These are phyloP conservation scores for Drosophila virilis DNA, from an alignment of 1,140 invertebrate genomes.

Conservation along the genomic window DNA sequence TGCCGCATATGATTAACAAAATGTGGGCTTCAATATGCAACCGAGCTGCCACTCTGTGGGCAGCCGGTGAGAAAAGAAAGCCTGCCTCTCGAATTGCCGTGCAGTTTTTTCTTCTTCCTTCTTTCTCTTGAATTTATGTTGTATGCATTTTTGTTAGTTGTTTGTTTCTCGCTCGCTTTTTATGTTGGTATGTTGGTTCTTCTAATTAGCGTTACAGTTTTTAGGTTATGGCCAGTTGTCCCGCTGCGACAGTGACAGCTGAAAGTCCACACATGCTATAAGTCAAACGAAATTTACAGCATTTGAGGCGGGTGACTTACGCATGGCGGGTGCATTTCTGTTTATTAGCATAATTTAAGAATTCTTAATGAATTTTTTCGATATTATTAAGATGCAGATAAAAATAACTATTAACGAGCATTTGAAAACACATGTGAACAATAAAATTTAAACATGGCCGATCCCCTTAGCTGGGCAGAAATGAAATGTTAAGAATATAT, in stretches of 20 bases:
- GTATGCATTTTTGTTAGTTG: slow-evolving; percentile 21
- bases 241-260: slow-evolving; percentile 57
- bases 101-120: slow-evolving; percentile 44
- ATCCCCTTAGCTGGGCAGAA: too few species aligned
- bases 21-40: slow-evolving; percentile 28
- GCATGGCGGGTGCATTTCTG: slow-evolving; percentile 2
- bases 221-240: slow-evolving; percentile 27
- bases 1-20: slow-evolving; percentile 70
- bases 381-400: slow-evolving; percentile 19
- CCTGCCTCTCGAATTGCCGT: slow-evolving; percentile 23
- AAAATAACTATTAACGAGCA: neutral
- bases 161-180: slow-evolving; percentile 16
- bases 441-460: neutral
- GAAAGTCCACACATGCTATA: slow-evolving; percentile 49
- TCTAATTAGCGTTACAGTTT: slow-evolving; percentile 60
- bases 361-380: slow-evolving; percentile 11
- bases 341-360: slow-evolving; percentile 29
- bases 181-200: slow-evolving; percentile 44
- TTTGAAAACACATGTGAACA: slow-evolving; percentile 9
- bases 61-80: slow-evolving; percentile 38
- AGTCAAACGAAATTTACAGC: slow-evolving; percentile 25
- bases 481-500: too few species aligned
- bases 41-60: slow-evolving; percentile 24
- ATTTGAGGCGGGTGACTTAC: slow-evolving; percentile 33
- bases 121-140: neutral